These are phyloP conservation scores for Diorhabda carinulata DNA, from an alignment of 1,140 invertebrate genomes.

Conservation along the genomic window DNA sequence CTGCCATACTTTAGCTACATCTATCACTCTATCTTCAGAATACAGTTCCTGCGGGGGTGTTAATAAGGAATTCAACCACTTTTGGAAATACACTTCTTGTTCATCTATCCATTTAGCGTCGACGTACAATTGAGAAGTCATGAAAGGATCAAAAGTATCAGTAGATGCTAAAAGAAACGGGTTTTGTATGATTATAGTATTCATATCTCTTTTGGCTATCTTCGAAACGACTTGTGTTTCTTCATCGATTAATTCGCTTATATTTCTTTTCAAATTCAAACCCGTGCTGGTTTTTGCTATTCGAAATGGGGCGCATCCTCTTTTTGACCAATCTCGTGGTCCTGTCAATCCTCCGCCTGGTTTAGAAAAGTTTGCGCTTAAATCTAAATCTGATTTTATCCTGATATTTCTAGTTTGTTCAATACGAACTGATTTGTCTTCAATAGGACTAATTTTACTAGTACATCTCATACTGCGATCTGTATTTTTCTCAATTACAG, in stretches of 20 bases:
- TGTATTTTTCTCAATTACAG: neutral
- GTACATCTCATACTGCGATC: neutral
- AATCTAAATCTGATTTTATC: conserved; percentile 14
- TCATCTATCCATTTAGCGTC: conserved; percentile 75
- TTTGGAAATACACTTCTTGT: conserved; percentile 76
- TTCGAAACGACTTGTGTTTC: conserved; percentile 5
- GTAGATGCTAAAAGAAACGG: conserved; percentile 59
- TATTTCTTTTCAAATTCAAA: conserved; percentile 22
- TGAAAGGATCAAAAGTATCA: conserved; percentile 64
- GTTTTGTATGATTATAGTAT: conserved; percentile 35
- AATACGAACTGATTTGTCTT: neutral
- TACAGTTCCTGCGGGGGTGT: conserved; percentile 71
- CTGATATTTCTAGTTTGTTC: conserved; percentile 21
- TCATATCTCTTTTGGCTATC: conserved; percentile 7
- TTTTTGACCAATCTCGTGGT: conserved; percentile 24
- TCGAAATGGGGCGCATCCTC: conserved; percentile 18
- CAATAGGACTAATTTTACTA: neutral
- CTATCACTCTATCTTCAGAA: conserved; percentile 47
- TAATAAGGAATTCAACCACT: conserved; percentile 83
- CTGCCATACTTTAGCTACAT: conserved; percentile 71
- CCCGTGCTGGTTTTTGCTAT: conserved; percentile 23
- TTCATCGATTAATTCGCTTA: neutral
- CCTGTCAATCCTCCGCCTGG: too few relatives aligned
- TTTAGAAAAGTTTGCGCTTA: conserved; percentile 8
- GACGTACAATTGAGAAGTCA: conserved; percentile 65